phyloP scores from a whole-genome alignment of 2,888 invertebrate species.

The Coremacera marginata region DNA sequence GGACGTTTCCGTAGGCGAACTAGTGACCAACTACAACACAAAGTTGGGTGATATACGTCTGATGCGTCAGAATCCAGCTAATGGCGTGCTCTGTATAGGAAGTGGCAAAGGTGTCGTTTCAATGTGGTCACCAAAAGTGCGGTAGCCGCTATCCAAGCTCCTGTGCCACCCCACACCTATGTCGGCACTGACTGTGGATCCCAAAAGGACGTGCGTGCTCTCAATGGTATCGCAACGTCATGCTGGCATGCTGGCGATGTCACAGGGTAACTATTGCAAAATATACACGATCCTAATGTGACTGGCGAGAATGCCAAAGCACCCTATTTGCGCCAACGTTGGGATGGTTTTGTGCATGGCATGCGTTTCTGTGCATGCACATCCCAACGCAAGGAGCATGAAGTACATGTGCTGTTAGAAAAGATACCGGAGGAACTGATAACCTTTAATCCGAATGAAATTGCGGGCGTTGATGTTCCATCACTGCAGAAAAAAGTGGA shows the following conservation, averaged over 20 bases:
- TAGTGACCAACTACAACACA: slow-evolving; percentile 83
- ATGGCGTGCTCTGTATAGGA: slow-evolving; percentile 90
- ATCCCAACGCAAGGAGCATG: slow-evolving; percentile 89
- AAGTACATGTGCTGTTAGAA: slow-evolving; percentile 94
- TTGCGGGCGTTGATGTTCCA: too few relatives aligned
- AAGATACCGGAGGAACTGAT: slow-evolving; percentile 97
- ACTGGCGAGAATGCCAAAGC: too few relatives aligned
- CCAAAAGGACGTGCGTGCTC: too few relatives aligned
- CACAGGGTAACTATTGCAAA: too few relatives aligned
- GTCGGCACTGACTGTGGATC: too few relatives aligned
- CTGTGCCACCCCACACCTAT: too few relatives aligned
- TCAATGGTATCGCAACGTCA: too few relatives aligned
- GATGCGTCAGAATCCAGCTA: slow-evolving; percentile 91
- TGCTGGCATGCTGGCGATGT: too few relatives aligned
- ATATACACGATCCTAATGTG: too few relatives aligned
- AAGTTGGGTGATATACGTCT: slow-evolving; percentile 82
- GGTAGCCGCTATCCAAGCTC: slow-evolving; percentile 88
- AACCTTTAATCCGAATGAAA: slow-evolving; percentile 87
- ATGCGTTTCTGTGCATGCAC: slow-evolving; percentile 94
- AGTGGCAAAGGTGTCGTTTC: slow-evolving; percentile 92
- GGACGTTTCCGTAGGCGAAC: slow-evolving; percentile 93
- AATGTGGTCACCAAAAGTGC: slow-evolving; percentile 91
- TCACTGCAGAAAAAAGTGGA: too few relatives aligned
- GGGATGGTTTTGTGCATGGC: too few relatives aligned
- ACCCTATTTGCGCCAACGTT: too few relatives aligned